Evolutionary conservation across 1,140 invertebrate species (phyloP).

Genomic region (Vanessa atalanta): DNA sequence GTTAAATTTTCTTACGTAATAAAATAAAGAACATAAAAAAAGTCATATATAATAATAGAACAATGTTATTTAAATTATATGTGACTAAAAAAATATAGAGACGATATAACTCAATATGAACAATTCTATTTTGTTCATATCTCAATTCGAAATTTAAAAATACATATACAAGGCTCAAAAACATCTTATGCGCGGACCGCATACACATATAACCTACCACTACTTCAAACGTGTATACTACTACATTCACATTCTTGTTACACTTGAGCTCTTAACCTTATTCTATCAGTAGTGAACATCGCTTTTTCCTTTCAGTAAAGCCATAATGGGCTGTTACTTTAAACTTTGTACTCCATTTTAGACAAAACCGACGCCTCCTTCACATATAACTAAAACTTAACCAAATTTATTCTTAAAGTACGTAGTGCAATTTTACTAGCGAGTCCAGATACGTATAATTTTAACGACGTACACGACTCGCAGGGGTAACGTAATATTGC

Average conservation of each 20-base stretch:
- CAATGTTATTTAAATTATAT: too few relatives aligned
- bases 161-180: not conserved
- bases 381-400: constrained; percentile 7
- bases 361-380: not conserved
- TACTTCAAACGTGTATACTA: not conserved
- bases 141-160: not conserved
- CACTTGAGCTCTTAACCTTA: constrained; percentile 13
- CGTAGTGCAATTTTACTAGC: constrained; percentile 3
- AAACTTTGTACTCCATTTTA: constrained; percentile 8
- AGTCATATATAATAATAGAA: too few relatives aligned
- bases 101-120: too few relatives aligned
- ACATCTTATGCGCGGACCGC: not conserved
- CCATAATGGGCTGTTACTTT: constrained; percentile 19
- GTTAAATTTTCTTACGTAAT: too few relatives aligned
- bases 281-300: constrained; percentile 10
- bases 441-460: constrained; percentile 17
- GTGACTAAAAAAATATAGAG: too few relatives aligned
- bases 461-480: constrained; percentile 10
- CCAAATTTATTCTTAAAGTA: constrained; percentile 19
- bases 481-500: constrained; percentile 16
- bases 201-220: not conserved
- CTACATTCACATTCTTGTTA: constrained; percentile 12
- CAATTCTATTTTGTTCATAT: not conserved
- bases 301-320: constrained; percentile 20
- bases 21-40: too few relatives aligned